Conservation (phyloP, 2,113 vertebrate species). For the Campylomormyrus tamandua region DNA sequence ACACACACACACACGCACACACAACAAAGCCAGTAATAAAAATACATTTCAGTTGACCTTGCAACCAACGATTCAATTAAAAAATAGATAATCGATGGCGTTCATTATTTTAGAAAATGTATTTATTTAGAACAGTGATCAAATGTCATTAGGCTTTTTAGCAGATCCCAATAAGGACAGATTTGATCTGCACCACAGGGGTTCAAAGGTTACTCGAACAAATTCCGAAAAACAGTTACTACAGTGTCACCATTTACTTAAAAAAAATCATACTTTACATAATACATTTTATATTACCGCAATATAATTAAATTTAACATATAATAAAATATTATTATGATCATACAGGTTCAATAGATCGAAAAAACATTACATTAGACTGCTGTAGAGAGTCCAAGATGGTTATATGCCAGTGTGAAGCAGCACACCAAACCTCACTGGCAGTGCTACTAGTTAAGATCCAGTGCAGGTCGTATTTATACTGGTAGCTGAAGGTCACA, state of each 20-base stretch:
- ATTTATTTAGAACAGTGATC: background rate
- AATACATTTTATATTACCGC: background rate
- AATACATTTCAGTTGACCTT: background rate
- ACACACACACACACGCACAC: too few relatives aligned
- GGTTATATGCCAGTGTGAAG: background rate
- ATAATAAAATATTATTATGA: background rate
- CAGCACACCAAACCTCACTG: background rate
- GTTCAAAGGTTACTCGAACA: background rate
- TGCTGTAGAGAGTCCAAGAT: background rate
- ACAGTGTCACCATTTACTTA: background rate
- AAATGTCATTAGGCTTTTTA: background rate
- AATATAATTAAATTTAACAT: background rate
- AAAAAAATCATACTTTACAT: background rate
- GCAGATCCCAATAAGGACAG: background rate
- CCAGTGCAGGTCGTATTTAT: background rate
- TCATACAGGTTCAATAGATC: background rate
- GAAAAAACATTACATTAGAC: background rate
- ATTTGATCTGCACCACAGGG: background rate
- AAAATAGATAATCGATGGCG: background rate
- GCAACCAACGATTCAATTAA: background rate
- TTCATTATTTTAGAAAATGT: background rate
- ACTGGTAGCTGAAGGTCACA: background rate
- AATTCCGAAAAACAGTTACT: background rate
- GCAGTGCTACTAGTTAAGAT: background rate
- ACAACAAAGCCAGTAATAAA: too few relatives aligned